phyloP scores from a whole-genome alignment of 2,888 invertebrate genomes.

The Sphaerophoria taeniata region DNA sequence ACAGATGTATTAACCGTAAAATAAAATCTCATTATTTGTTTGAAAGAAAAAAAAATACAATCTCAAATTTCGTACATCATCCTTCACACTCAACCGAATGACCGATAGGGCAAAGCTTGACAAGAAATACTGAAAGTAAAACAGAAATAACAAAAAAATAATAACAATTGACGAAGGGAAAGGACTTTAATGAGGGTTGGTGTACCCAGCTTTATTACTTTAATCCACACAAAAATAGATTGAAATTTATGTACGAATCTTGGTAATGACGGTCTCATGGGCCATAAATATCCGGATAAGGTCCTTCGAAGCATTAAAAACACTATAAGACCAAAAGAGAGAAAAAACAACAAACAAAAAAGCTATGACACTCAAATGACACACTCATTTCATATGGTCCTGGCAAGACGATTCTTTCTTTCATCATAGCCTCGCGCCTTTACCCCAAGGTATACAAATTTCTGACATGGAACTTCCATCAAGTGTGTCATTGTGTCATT shows the following conservation, averaged over 20 bases:
- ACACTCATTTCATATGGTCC: constrained; percentile 16
- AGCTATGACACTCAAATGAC: neutral
- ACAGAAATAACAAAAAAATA: neutral
- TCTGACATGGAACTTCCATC: constrained; percentile 48
- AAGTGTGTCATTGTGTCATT: constrained; percentile 37
- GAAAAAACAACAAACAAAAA: neutral
- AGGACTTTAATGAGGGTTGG: constrained; percentile 23
- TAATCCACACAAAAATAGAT: constrained; percentile 47
- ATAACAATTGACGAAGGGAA: constrained; percentile 23
- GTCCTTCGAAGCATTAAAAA: constrained; percentile 51
- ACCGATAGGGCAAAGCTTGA: neutral
- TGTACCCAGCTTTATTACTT: constrained; percentile 40
- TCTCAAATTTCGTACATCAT: neutral
- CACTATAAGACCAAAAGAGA: neutral
- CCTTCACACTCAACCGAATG: neutral
- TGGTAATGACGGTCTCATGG: constrained; percentile 48
- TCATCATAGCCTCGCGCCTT: neutral
- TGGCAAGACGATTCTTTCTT: neutral
- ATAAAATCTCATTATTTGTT: constrained; percentile 16
- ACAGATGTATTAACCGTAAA: constrained; percentile 1
- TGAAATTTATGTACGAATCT: constrained; percentile 61
- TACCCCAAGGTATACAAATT: constrained; percentile 18
- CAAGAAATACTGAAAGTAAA: too few relatives aligned
- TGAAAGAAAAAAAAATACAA: constrained; percentile 8
- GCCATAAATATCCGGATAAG: constrained; percentile 53